Base-by-base conservation (phyloP, 2,113 vertebrate genomes). In the Callionymus lyra region DNA sequence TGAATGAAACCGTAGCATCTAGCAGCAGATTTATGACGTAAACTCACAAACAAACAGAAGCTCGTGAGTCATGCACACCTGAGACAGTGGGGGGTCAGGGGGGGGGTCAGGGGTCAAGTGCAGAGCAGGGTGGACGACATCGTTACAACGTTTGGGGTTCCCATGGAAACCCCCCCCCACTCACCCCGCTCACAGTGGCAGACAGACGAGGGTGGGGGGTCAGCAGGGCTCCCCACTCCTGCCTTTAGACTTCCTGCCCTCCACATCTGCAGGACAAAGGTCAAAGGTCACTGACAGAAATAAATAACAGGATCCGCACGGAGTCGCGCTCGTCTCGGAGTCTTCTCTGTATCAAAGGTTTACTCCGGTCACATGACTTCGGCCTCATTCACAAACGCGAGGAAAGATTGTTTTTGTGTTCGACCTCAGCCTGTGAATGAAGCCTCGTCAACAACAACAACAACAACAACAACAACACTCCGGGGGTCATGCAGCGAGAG, bases 211-310 rank as follows among this genome's bases (percentile, higher is more conserved):
- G 56, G 56, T 59, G 82, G 83, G 76, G 56, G 56, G 55, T 88
- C 91, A 93, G 87, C 83, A 88, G 91, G 59, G 68, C 88, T 91
- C 93, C 86, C 89, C 91, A 79, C 87, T 91, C 87, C 89, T 91
- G 91, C 88, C 90, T 92, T 97, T 94, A 85, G 91, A 88, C 88
- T 92, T 89, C 89, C 91, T 97, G 90, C 85, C 88, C 87, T 94
- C 91, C 90, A 94, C 84, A 97, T 98, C 93, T 98, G 94, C 85
- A 88, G 92, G 86, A 96, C 84, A 97, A 92, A 95, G 92, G 79
- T 94, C 72, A 2, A 84, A 86, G 88, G 52, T 85, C 50, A 47
- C 17, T 74, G 34, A 34, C 48, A 42, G 54, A 58, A 83, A 83
- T 78, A 80, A 78, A 81, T 67, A 69, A 60, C 35, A n/a, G 2